A percentile compares a stretch with the other conserved stretches of the same genome.
Evolutionary conservation across 2,888 invertebrate genomes (phyloP).

Genomic region (Acanthosepion esculentum): DNA sequence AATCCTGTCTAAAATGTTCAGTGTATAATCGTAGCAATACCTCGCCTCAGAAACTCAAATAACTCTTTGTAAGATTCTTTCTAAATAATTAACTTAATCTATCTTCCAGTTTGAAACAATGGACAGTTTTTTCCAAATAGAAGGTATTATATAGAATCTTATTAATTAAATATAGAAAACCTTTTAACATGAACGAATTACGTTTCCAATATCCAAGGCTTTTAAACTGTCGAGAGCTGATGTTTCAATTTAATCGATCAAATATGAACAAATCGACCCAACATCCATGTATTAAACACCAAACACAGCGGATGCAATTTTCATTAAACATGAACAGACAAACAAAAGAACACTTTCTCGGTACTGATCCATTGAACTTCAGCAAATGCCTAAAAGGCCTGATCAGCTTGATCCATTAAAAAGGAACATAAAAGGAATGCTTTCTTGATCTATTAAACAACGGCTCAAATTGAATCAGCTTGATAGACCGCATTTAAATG

Average conservation of each 20-base stretch:
- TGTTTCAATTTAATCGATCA: neutral
- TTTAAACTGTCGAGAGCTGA: too few species aligned
- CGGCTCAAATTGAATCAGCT: conserved; percentile 20
- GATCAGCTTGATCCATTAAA: conserved; percentile 1
- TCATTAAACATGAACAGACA: neutral
- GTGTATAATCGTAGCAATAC: too few species aligned
- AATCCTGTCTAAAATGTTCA: too few species aligned
- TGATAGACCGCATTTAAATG: neutral
- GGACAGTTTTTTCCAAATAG: too few species aligned
- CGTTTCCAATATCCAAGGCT: too few species aligned
- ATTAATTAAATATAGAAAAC: too few species aligned
- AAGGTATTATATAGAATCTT: too few species aligned
- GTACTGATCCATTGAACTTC: neutral
- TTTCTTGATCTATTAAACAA: conserved; percentile 9
- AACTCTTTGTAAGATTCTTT: too few species aligned
- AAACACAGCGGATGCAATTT: neutral
- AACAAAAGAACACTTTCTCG: neutral
- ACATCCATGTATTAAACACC: neutral
- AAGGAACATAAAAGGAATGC: neutral
- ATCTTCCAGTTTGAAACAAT: too few species aligned
- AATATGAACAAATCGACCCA: neutral
- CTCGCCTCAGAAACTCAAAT: too few species aligned
- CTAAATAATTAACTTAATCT: too few species aligned
- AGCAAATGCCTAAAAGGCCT: neutral
- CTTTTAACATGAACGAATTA: too few species aligned